phyloP scores from a whole-genome alignment of 2,113 vertebrate genomes.

The Cavia porcellus region DNA sequence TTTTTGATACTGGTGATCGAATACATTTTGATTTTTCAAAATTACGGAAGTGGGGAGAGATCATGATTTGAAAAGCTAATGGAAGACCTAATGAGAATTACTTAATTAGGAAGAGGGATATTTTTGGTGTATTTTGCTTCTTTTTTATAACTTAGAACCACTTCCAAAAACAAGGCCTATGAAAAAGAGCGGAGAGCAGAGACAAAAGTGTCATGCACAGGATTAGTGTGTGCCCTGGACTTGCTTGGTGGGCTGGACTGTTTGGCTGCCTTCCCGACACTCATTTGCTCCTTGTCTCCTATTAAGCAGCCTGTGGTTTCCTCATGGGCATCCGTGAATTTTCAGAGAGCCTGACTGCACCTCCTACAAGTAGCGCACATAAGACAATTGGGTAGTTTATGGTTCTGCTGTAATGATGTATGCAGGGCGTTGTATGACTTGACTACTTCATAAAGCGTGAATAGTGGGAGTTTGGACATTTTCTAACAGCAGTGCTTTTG shows the following conservation, averaged over 20 bases:
- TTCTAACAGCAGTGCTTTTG: background rate
- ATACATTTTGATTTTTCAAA: slow-evolving; percentile 43
- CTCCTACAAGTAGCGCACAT: background rate
- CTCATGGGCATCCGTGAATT: background rate
- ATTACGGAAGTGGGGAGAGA: background rate
- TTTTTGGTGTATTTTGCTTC: background rate
- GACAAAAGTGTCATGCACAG: background rate
- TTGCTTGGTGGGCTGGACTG: background rate
- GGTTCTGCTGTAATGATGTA: background rate
- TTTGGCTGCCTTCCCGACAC: background rate
- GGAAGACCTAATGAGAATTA: background rate
- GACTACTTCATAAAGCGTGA: background rate
- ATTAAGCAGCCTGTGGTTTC: background rate
- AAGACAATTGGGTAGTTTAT: background rate
- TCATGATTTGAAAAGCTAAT: background rate
- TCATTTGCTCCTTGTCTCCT: background rate
- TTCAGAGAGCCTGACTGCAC: background rate
- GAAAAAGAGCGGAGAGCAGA: background rate
- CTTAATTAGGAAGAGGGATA: background rate
- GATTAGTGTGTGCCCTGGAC: background rate
- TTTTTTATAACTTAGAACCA: background rate
- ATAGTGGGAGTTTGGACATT: background rate
- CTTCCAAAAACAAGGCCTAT: background rate
- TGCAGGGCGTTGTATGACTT: background rate
- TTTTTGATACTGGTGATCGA: too few relatives aligned